A percentile compares a stretch with the other conserved stretches of the same genome.
Conservation (phyloP, 2,888 invertebrate genomes). For the Tetropium fuscum region DNA sequence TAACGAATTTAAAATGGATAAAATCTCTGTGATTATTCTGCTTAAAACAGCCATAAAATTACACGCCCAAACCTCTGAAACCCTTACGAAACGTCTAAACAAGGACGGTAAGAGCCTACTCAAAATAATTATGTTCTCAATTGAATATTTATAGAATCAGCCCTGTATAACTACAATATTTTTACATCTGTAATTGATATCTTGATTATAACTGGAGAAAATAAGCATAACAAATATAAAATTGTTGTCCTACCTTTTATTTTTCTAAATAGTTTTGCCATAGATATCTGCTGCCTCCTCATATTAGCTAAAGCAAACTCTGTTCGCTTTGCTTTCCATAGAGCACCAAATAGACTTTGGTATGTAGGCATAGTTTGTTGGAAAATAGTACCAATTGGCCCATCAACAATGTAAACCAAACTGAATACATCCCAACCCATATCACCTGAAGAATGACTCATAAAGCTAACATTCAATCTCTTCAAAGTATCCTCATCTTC, state of each 20-base stretch:
- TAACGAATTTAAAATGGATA: too few relatives aligned
- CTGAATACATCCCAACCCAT: constrained; percentile 86
- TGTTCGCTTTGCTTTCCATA: constrained; percentile 92
- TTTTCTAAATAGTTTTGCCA: constrained; percentile 76
- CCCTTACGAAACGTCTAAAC: too few relatives aligned
- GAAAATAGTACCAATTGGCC: constrained; percentile 88
- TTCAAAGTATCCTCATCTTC: constrained; percentile 92
- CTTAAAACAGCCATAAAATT: too few relatives aligned
- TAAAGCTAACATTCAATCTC: constrained; percentile 80
- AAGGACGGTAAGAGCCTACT: too few relatives aligned
- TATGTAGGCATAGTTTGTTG: constrained; percentile 82
- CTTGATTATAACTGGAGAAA: too few relatives aligned
- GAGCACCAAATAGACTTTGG: constrained; percentile 85
- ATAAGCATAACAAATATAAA: too few relatives aligned
- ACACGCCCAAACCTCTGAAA: too few relatives aligned
- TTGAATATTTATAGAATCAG: too few relatives aligned
- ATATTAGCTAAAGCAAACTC: constrained; percentile 86
- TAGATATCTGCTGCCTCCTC: constrained; percentile 84
- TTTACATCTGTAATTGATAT: too few relatives aligned
- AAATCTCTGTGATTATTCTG: too few relatives aligned
- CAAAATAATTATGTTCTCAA: too few relatives aligned
- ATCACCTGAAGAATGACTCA: constrained; percentile 72
- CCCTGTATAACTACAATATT: too few relatives aligned
- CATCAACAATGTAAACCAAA: constrained; percentile 88
- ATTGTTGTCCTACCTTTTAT: constrained; percentile 71